phyloP scores from a whole-genome alignment of 2,113 vertebrate species.

The Damaliscus lunatus region DNA sequence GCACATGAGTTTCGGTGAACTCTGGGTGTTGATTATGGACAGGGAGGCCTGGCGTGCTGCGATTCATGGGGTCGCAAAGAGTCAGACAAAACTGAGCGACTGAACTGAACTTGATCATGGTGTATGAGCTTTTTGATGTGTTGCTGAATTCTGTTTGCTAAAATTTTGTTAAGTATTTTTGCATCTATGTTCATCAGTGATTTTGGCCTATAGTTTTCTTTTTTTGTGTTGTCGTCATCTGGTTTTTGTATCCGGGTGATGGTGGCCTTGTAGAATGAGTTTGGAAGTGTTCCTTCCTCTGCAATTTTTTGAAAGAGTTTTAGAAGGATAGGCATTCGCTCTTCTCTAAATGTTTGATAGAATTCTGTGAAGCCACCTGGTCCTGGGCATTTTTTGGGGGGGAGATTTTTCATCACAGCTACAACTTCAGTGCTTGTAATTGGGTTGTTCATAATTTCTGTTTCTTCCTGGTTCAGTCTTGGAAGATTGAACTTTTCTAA shows the following conservation, averaged over 20 bases:
- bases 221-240: not conserved
- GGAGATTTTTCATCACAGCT: not conserved
- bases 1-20: too few relatives aligned
- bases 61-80: too few relatives aligned
- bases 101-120: not conserved
- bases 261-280: not conserved
- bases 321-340: not conserved
- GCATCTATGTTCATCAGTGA: not conserved
- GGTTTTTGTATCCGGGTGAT: not conserved
- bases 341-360: not conserved
- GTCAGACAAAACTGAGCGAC: too few relatives aligned
- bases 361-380: not conserved
- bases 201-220: not conserved
- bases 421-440: not conserved
- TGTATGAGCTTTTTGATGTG: not conserved
- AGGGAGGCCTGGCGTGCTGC: too few relatives aligned
- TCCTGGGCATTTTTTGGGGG: not conserved
- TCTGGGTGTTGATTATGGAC: too few relatives aligned
- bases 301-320: not conserved
- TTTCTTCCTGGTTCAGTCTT: not conserved
- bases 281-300: not conserved
- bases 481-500: not conserved
- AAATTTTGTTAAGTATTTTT: not conserved
- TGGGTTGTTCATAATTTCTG: not conserved
- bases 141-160: not conserved